Evolutionary conservation across 1,140 invertebrate genomes (phyloP), one percentile per base, ranked within the genome.

Genomic region (Nasonia giraulti): DNA sequence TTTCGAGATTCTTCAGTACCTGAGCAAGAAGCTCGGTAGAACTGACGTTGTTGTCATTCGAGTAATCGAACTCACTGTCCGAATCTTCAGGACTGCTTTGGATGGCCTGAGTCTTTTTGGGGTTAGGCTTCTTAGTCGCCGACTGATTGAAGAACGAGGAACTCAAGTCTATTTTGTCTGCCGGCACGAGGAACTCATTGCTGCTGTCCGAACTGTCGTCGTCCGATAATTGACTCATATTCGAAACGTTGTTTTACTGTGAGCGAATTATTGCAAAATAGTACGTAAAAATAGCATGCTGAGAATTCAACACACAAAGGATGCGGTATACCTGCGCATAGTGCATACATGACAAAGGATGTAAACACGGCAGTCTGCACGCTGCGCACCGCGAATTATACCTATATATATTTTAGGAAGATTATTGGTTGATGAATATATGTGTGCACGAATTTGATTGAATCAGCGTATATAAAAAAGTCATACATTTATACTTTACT

Each of bases 41-140:
- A 77, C 80, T 87, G 20, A 86, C 84, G 40, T 90, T 89, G 20
- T 88, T 88, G n/a, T 89, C 69, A 84, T 91, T 91, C 23, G 91
- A 91, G 90, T 95, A 94, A n/a, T 94, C 93, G 17, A 94, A 94
- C 55, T 93, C 93, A 81, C 93, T 91, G 66, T 94, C 91, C 62
- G 93, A 91, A 23, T 93, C 91, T 84, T 86, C 82, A 33, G 84
- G 82, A 74, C 73, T 76, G 27, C 86, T 68, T 73, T 37, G 68
- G 20, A 37, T 68, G 1, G n/a, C 20, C 0, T 10, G 0, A 10
- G 23, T 10, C 2, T 17, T 76, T 33, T 85, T 80, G 0, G 55
- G 23, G 31, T 82, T 83, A 83, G 31, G 8, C 12, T 27, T 1
- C 23, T 87, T 86, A 23, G 55, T 86, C 55, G 79, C 78, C 8